Evolutionary conservation across 2,888 invertebrate species (phyloP).

Genomic region (Deroplatys truncata): DNA sequence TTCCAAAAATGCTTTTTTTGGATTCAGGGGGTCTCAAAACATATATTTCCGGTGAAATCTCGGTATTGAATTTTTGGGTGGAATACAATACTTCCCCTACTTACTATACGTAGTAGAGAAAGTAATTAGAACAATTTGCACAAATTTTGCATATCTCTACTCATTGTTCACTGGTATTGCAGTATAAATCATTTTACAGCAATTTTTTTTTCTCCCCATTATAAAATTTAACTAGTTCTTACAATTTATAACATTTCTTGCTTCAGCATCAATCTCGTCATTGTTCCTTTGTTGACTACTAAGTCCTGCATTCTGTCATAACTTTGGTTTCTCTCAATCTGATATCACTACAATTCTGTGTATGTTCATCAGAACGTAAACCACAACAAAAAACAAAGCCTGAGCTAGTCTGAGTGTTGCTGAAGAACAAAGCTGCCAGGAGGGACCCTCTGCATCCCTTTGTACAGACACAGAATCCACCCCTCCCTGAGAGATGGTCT

Average conservation of each 20-base stretch:
- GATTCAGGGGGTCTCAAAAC: too few species aligned
- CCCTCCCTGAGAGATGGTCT: constrained; percentile 50
- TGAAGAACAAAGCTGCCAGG: neutral
- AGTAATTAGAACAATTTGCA: too few species aligned
- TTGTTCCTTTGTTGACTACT: neutral
- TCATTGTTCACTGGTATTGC: too few species aligned
- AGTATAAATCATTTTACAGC: too few species aligned
- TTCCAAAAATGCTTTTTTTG: too few species aligned
- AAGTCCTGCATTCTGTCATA: neutral
- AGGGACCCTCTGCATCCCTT: neutral
- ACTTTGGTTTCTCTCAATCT: neutral
- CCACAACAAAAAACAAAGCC: neutral
- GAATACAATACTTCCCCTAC: too few species aligned
- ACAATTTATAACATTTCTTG: neutral
- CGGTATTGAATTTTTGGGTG: too few species aligned
- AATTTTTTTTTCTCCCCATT: too few species aligned
- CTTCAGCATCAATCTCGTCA: neutral
- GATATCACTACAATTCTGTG: neutral
- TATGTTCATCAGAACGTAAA: neutral
- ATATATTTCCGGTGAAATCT: too few species aligned
- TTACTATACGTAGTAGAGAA: too few species aligned
- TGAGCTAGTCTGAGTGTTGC: neutral
- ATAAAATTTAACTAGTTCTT: too few species aligned
- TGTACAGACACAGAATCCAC: constrained; percentile 55
- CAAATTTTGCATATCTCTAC: too few species aligned